Evolutionary conservation across 2,888 invertebrate genomes (phyloP), one percentile per base, ranked within the genome.

Genomic region (Creontiades dilutus): DNA sequence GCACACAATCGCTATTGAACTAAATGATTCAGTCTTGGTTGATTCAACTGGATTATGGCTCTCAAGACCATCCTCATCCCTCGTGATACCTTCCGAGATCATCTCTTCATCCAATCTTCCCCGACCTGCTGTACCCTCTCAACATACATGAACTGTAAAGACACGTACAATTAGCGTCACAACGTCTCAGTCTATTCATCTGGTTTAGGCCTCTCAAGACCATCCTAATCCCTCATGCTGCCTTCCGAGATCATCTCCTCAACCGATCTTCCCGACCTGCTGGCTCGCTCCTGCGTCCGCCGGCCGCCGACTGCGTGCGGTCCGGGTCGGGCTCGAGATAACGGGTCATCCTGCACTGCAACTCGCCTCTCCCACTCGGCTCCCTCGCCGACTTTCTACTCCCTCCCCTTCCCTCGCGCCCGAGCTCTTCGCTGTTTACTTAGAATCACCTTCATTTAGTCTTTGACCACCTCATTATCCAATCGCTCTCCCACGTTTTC

Each of bases 381-480:
- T 14, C 78, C n/a, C 78, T 23, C 75, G 37, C 75, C 86, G 68
- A 86, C 86, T 86, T 86, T 86, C 86, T 86, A 86, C 86, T 48
- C 86, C 85, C 75, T 47, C 75, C 48, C 86, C 61, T 19, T 75
- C 19, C 13, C 37, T 75, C 9, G 28, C 14, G 46, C n/a, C 47
- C 86, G 19, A 68, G 28, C 68, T 75, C 37, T 86, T 68, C 19
- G 68, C 75, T 86, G 86, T 86, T 68, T 86, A 86, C 86, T 86
- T 68, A 75, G 86, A 86, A 86, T 86, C 86, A 86, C 86, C 86
- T 86, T 86, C 75, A 75, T 86, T 86, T 86, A 68, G 86, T 86
- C 86, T 75, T 47, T 61, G 75, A 86, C 86, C 68, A 75, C 75
- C 86, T 86, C 86, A 75, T 75, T 68, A 61, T 75, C 86, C 75